These are phyloP conservation scores for Tenualosa thibaudeaui DNA, from an alignment of 2,797 vertebrate species.

Conservation along the genomic window DNA sequence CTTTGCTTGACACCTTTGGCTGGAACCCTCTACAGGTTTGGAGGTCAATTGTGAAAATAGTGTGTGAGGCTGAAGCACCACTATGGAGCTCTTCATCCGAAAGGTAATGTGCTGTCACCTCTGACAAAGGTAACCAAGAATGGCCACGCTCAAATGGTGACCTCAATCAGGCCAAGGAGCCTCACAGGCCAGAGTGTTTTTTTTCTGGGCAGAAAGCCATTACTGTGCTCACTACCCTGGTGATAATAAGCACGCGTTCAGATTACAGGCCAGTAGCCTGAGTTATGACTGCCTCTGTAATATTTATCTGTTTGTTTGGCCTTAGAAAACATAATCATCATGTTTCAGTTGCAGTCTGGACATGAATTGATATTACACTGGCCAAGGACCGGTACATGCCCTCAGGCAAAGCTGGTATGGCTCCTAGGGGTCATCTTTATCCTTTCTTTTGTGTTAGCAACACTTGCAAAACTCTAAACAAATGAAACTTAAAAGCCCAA, in stretches of 20 bases:
- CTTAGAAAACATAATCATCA: constrained; percentile 11
- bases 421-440: neutral
- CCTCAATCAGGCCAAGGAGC: neutral
- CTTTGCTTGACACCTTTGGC: neutral
- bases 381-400: neutral
- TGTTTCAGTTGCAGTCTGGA: constrained; percentile 2
- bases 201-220: neutral
- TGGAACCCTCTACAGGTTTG: neutral
- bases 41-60: neutral
- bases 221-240: neutral
- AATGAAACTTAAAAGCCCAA: neutral
- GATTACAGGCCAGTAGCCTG: neutral
- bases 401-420: neutral
- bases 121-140: constrained; percentile 4
- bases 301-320: constrained; percentile 16
- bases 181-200: neutral
- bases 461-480: neutral
- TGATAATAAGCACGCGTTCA: neutral
- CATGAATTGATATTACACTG: neutral
- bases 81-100: neutral
- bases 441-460: neutral
- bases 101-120: neutral
- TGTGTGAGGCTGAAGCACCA: neutral
- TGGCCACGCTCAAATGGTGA: constrained; percentile 7
- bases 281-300: neutral